phyloP scores from a whole-genome alignment of 2,797 vertebrate genomes.

The Lepilemur septentrionalis region DNA sequence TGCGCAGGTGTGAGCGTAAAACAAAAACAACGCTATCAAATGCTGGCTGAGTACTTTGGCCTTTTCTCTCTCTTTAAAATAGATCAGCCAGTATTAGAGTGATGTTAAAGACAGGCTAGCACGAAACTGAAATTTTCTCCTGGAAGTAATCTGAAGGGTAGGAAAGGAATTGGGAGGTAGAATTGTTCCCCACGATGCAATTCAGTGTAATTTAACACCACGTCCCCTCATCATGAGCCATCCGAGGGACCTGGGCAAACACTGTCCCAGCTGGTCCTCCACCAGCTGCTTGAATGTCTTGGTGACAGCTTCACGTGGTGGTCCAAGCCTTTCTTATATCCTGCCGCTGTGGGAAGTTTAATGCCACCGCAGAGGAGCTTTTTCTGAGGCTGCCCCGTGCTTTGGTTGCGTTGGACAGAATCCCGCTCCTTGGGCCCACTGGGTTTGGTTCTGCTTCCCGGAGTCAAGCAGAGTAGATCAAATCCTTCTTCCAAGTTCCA shows the following conservation, averaged over 20 bases:
- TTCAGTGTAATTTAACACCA: fast-evolving
- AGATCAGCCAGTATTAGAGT: neutral
- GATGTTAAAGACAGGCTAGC: neutral
- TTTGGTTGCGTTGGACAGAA: neutral
- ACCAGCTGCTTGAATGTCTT: neutral
- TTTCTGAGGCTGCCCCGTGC: neutral
- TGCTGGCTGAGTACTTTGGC: neutral
- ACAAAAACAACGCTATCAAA: neutral
- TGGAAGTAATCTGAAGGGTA: neutral
- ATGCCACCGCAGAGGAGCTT: fast-evolving
- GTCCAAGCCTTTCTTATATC: neutral
- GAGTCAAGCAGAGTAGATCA: neutral
- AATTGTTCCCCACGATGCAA: fast-evolving
- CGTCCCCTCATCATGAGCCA: fast-evolving
- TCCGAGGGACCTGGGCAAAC: neutral
- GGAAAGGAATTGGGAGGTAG: neutral
- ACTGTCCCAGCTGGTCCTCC: neutral
- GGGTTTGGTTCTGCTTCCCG: neutral
- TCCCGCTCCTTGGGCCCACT: neutral
- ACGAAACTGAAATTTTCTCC: neutral
- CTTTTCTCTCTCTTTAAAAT: neutral
- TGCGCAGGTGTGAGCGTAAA: neutral
- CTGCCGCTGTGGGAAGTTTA: neutral
- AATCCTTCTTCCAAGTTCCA: neutral
- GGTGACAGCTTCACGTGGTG: neutral